Base-by-base conservation (phyloP, 2,113 vertebrate genomes). In the Callopanchax toddi region DNA sequence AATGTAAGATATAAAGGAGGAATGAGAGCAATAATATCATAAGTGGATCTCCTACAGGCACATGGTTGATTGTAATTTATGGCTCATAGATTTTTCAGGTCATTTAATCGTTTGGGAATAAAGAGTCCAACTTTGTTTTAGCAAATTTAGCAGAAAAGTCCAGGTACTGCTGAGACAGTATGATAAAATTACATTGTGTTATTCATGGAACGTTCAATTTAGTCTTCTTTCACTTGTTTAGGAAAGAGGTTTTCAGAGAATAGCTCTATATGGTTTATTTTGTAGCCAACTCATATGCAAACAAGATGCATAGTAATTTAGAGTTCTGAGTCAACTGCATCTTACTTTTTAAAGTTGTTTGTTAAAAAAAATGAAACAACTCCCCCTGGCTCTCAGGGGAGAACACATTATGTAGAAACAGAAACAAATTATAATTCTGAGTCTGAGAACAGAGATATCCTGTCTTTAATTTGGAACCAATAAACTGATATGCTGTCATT, bases 311-410 rank as follows among this genome's bases (percentile, higher is more conserved):
- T 11, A 26, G 60, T 18, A 6, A 32, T 22, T 62, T 46, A 66
- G 75, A 86, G 76, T 32, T 32, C 78, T 77, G 71, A 74, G 75
- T 59, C 8, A 57, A 42, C 50, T 3, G 5, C 42, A 43, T 66
- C 68, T 40, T 40, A 25, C 45, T 80, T 68, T 58, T 61, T 56
- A 26, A 77, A 83, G 68, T 67, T 49, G 12, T 72, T 53, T 76
- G n/a, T 68, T 83, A 84, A 82, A 74, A 81, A 86, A 81, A 61
- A 67, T 79, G 58, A 85, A 86, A 81, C 54, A 39, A 54, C 50
- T 82, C 79, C 79, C 71, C 11, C 0, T 72, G 75, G 81, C 67
- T 45, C 26, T 57, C 32, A 34, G 16, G 13, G 17, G 40, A 49
- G 39, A 52, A 55, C 48, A 57, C 29, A 61, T 26, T 50, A 26